These are phyloP conservation scores for Listrodromus nycthemerus DNA, from an alignment of 2,888 invertebrate genomes.

Conservation along the genomic window DNA sequence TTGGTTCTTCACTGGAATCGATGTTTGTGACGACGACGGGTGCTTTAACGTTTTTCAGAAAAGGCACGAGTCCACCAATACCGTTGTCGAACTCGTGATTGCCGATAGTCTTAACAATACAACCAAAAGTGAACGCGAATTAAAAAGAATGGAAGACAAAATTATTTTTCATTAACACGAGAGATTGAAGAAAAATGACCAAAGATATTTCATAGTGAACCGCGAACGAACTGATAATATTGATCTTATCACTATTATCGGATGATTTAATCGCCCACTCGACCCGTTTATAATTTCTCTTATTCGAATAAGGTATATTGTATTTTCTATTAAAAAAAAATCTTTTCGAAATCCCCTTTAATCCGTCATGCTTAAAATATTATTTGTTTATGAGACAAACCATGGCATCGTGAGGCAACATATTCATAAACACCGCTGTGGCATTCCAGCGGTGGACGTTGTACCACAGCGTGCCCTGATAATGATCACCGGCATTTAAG, in stretches of 20 bases:
- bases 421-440: constrained; percentile 91
- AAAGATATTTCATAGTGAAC: background rate
- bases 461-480: constrained; percentile 95
- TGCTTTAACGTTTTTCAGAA: constrained; percentile 87
- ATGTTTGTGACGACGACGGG: constrained; percentile 92
- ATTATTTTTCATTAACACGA: background rate
- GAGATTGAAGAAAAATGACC: background rate
- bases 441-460: constrained; percentile 90
- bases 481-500: constrained; percentile 93
- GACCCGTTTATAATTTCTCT: background rate
- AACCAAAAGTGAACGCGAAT: background rate
- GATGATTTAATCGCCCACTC: background rate
- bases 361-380: background rate
- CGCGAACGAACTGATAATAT: background rate
- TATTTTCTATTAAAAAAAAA: background rate
- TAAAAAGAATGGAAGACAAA: background rate
- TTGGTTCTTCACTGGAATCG: constrained; percentile 89
- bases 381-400: constrained; percentile 84
- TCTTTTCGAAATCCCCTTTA: background rate
- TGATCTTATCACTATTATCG: background rate
- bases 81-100: constrained; percentile 95
- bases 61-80: constrained; percentile 90
- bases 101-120: constrained; percentile 89
- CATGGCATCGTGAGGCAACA: constrained; percentile 91
- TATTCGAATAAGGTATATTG: background rate